Conservation (phyloP, 1,140 invertebrate genomes). For the Heliothis subflexa region DNA sequence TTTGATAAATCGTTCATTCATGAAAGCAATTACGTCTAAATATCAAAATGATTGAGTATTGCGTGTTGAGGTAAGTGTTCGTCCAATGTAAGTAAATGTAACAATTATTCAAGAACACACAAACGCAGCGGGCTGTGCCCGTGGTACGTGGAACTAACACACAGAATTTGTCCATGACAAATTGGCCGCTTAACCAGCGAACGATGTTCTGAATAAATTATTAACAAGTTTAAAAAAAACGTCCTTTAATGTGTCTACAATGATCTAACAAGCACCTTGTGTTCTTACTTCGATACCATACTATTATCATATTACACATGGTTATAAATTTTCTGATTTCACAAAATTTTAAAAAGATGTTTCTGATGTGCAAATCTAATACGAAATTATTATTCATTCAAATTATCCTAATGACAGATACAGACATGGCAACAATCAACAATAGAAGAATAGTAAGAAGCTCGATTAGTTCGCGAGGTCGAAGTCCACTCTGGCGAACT, state of each 20-base stretch:
- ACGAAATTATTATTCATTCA: constrained; percentile 14
- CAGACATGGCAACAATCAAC: constrained; percentile 6
- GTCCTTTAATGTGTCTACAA: constrained; percentile 60
- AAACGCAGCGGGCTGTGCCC: constrained; percentile 48
- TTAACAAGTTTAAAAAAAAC: constrained; percentile 68
- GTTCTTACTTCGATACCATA: constrained; percentile 33
- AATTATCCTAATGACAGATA: constrained; percentile 16
- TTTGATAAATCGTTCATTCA: constrained; percentile 42
- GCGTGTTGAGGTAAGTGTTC: constrained; percentile 27
- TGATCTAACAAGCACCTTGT: constrained; percentile 16
- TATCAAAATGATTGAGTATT: constrained; percentile 37
- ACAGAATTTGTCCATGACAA: constrained; percentile 78
- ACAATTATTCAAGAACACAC: constrained; percentile 53
- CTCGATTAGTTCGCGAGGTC: constrained; percentile 7
- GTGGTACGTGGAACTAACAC: constrained; percentile 67
- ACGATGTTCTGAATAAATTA: constrained; percentile 75
- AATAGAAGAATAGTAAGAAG: not conserved
- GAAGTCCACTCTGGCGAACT: not conserved
- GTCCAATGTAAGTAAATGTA: constrained; percentile 39
- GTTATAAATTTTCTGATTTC: constrained; percentile 15
- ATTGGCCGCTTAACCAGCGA: constrained; percentile 70
- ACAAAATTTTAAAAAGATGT: not conserved
- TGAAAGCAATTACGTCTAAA: constrained; percentile 42
- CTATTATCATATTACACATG: constrained; percentile 5
- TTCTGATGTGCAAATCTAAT: constrained; percentile 8